Conservation (phyloP, 2,888 invertebrate species). For the Tortrix viridana region DNA sequence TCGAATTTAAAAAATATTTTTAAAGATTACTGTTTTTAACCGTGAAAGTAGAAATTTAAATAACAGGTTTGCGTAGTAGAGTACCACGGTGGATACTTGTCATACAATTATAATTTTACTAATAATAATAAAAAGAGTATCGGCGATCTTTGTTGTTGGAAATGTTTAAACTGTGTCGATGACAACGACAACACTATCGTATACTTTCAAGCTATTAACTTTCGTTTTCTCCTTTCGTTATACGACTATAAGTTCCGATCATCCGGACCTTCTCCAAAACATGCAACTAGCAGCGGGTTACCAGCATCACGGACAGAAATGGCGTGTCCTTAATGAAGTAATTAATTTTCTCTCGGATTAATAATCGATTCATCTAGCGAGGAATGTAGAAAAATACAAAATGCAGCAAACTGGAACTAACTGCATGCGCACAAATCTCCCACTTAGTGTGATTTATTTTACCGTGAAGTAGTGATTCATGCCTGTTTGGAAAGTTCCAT, state of each 20-base stretch:
- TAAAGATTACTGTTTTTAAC: neutral
- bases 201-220: neutral
- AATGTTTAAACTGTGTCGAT: neutral
- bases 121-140: neutral
- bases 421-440: constrained; percentile 7
- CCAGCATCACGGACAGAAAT: too few species aligned
- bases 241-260: neutral
- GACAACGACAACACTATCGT: neutral
- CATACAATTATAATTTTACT: neutral
- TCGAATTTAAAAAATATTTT: too few species aligned
- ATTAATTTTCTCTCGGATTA: constrained; percentile 16
- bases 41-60: constrained; percentile 20
- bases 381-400: constrained; percentile 21
- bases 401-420: constrained; percentile 15
- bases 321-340: neutral
- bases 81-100: neutral
- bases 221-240: neutral
- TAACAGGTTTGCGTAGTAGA: neutral
- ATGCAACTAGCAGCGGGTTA: too few species aligned
- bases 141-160: neutral
- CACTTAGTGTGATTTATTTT: constrained; percentile 3
- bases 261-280: too few species aligned
- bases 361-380: constrained; percentile 10
- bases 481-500: constrained; percentile 2
- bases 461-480: constrained; percentile 1